Evolutionary conservation across 92 coral and sea anemone genomes (phyloP).

Genomic region (Epizoanthus fatuus): DNA sequence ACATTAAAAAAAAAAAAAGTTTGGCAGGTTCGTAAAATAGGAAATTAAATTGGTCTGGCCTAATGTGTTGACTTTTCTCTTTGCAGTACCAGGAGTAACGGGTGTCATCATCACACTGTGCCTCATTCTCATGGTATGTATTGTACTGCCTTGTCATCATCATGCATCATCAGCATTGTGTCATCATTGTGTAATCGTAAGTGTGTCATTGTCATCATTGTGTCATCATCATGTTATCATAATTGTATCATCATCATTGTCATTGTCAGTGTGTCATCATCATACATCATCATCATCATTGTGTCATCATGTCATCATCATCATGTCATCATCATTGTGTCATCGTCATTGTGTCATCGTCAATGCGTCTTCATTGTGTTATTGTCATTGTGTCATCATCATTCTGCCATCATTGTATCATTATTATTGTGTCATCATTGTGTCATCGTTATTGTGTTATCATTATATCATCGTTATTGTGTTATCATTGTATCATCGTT

Average conservation of each 20-base stretch:
- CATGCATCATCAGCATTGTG: background rate
- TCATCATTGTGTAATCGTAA: background rate
- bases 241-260: no score
- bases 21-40: no score
- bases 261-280: no score
- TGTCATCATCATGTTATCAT: no score
- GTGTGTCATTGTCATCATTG: no score
- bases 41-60: background rate
- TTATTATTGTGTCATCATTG: background rate
- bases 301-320: no score
- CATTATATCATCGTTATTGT: no score
- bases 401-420: constrained; percentile 44
- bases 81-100: constrained; percentile 84
- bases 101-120: constrained; percentile 84
- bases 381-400: constrained; percentile 10
- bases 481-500: no score
- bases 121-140: constrained; percentile 80
- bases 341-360: no score
- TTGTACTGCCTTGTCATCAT: background rate
- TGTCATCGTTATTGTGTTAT: background rate
- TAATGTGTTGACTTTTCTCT: background rate
- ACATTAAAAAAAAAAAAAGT: no score
- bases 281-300: no score
- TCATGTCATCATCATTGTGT: no score
- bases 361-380: background rate